Base-by-base conservation (phyloP, 2,113 vertebrate species). In the Ornithorhynchus anatinus region DNA sequence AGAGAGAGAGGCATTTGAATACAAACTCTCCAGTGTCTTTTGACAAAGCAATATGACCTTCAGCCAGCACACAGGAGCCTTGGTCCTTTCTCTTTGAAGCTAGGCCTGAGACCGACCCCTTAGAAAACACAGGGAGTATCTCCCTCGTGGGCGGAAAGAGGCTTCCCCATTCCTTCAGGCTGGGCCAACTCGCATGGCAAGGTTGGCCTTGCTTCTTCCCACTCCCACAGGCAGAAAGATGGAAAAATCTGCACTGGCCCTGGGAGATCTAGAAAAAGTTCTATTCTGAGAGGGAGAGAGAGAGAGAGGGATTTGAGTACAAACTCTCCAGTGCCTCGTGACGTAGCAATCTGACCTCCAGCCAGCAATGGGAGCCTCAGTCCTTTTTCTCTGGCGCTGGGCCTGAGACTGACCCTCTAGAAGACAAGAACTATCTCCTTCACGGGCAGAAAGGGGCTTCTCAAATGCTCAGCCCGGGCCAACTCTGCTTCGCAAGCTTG, bases 51-150 rank as follows among this genome's bases (percentile, higher is more conserved):
- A 36, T 40, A 6, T 11, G 22, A 48, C 0, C 1, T 12, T 7
- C 20, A 10, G 27, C 1, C 8, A 2, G 5, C 10, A 9, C 8
- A 6, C 5, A 36, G 0, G 2, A 71, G 59, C n/a, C 17, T 7
- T 8, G 23, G 10, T 17, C 42, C 37, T 39, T 8, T 15, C 8
- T 17, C 51, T 15, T 16, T 7, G 11, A 11, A 27, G 25, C 29
- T 12, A 31, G 12, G 56, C 3, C 20, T 11, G 6, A 9, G 6
- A 1, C 22, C 5, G 19, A 19, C n/a, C 10, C 10, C 37, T 25
- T 38, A 7, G 6, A 17, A 38, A 15, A 13, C 5, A 35, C n/a
- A 10, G 12, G n/a, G 12, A 12, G 23, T 27, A 5, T 27, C 22
- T 16, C 25, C 45, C 45, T 16, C 4, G 10, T 13, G 32, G 9